These are phyloP conservation scores for Salvelinus fontinalis DNA, from an alignment of 2,113 vertebrate species.

Conservation along the genomic window DNA sequence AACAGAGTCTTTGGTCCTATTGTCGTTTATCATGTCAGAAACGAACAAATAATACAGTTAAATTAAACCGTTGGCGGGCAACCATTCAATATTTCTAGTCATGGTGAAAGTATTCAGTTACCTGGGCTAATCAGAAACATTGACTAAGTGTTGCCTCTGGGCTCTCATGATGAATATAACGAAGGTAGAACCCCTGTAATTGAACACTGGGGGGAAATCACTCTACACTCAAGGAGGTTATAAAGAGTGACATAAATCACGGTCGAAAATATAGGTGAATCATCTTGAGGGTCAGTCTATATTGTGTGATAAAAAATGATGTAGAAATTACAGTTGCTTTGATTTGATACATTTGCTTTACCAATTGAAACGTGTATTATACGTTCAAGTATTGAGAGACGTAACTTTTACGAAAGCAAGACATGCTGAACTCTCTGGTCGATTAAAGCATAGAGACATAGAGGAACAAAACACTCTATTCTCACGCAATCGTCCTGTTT, in stretches of 20 bases:
- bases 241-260: neutral
- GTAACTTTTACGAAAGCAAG: slow-evolving; percentile 22
- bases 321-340: neutral
- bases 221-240: neutral
- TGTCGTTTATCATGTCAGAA: slow-evolving; percentile 12
- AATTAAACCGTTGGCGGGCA: neutral
- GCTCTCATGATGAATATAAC: neutral
- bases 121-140: neutral
- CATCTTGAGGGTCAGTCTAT: neutral
- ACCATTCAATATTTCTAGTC: neutral
- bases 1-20: neutral
- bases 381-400: neutral
- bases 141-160: slow-evolving; percentile 2
- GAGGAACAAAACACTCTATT: neutral
- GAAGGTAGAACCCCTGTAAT: neutral
- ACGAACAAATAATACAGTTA: neutral
- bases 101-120: slow-evolving; percentile 1
- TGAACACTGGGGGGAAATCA: neutral
- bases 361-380: neutral
- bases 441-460: neutral
- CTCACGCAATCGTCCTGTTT: slow-evolving; percentile 19
- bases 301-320: neutral
- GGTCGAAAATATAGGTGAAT: neutral
- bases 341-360: neutral
- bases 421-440: neutral